Conservation (phyloP, 2,797 vertebrate genomes). For the Todus mexicanus region DNA sequence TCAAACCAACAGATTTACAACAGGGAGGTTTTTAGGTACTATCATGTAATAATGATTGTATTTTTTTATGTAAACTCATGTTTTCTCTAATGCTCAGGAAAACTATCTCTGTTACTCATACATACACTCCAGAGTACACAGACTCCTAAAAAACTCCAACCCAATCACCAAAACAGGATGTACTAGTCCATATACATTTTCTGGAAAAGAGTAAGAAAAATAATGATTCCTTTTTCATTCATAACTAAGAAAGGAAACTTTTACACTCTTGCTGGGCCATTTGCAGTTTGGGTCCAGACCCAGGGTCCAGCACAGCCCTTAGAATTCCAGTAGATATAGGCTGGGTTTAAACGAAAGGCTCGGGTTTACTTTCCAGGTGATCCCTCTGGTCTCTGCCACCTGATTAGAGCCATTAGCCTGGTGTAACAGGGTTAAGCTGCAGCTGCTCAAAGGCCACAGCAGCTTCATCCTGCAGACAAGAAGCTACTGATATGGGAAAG, state of each 20-base stretch:
- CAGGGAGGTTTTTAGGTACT: not conserved
- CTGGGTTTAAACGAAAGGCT: not conserved
- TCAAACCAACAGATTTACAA: not conserved
- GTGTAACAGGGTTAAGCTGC: not conserved
- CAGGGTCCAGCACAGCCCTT: not conserved
- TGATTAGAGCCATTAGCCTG: not conserved
- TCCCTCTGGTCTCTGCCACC: not conserved
- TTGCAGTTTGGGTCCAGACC: not conserved
- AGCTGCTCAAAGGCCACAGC: not conserved
- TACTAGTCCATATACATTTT: not conserved
- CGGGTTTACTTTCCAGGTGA: not conserved
- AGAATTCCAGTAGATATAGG: not conserved
- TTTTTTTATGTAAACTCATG: not conserved
- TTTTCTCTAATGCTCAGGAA: not conserved
- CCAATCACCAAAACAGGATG: not conserved
- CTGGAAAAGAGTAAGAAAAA: not conserved
- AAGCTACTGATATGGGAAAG: not conserved
- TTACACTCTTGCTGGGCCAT: rapidly evolving
- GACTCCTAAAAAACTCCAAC: not conserved
- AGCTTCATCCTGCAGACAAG: not conserved
- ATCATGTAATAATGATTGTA: not conserved
- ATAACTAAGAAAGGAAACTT: not conserved
- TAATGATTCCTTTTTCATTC: not conserved
- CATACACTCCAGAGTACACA: not conserved
- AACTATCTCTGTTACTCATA: not conserved